Percentiles rank a stretch among this genome's conserved stretches.
phyloP scores from a whole-genome alignment of 1,140 invertebrate genomes.

The Trichonephila clavata region DNA sequence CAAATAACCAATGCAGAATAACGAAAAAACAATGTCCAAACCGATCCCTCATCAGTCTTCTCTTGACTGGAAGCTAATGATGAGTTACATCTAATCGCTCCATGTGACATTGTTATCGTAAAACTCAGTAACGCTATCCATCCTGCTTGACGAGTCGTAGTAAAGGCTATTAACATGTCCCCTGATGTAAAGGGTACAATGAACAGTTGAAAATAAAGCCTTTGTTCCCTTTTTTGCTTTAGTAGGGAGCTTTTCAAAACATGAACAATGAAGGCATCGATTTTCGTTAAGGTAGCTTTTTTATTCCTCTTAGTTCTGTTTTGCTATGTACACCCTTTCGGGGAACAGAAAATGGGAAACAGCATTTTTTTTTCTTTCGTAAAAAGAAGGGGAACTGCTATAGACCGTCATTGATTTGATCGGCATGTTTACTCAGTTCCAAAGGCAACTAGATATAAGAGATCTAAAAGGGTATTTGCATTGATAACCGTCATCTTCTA shows the following conservation, averaged over 20 bases:
- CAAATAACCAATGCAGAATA: slow-evolving; percentile 41
- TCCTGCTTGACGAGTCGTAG: slow-evolving; percentile 29
- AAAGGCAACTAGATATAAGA: not conserved
- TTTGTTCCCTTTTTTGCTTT: slow-evolving; percentile 18
- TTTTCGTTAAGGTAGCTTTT: slow-evolving; percentile 61
- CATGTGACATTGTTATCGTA: slow-evolving; percentile 60
- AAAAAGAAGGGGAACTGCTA: not conserved
- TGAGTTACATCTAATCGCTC: slow-evolving; percentile 57
- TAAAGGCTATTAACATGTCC: slow-evolving; percentile 42
- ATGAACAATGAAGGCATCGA: slow-evolving; percentile 42
- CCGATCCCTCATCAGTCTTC: slow-evolving; percentile 40
- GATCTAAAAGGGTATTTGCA: not conserved
- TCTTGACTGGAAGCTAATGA: slow-evolving; percentile 55
- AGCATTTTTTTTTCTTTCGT: not conserved
- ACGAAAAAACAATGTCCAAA: slow-evolving; percentile 49
- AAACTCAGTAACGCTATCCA: slow-evolving; percentile 38
- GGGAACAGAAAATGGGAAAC: not conserved
- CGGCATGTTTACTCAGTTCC: not conserved
- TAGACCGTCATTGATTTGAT: slow-evolving; percentile 10
- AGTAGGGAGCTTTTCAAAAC: slow-evolving; percentile 28
- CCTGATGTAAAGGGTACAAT: slow-evolving; percentile 39
- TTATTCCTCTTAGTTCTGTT: slow-evolving; percentile 26
- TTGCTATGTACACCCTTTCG: not conserved
- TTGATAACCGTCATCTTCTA: too few species aligned
- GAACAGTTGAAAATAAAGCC: slow-evolving; percentile 32